Evolutionary conservation across 2,797 vertebrate species (phyloP).

Genomic region (Hapalemur alaotrensis): DNA sequence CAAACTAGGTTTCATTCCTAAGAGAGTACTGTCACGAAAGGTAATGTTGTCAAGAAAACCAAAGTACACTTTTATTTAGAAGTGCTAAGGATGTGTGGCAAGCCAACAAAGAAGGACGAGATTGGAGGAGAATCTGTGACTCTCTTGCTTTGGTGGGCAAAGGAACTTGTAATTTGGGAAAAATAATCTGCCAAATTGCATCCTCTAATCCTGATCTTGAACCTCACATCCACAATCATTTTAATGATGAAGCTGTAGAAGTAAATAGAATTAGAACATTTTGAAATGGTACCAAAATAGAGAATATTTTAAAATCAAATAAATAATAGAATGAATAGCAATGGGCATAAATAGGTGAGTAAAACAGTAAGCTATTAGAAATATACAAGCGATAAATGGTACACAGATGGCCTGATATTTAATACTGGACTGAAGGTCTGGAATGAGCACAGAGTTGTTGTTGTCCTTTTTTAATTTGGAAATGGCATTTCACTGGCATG

Average conservation of each 20-base stretch:
- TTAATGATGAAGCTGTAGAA: not conserved
- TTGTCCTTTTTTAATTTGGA: not conserved
- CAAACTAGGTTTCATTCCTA: not conserved
- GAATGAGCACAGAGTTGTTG: not conserved
- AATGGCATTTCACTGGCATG: not conserved
- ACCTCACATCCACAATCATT: not conserved
- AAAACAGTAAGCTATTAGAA: not conserved
- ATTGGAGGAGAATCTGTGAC: not conserved
- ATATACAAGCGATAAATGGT: not conserved
- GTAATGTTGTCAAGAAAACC: not conserved
- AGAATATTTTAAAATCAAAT: not conserved
- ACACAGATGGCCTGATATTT: not conserved
- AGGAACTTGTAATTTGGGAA: not conserved
- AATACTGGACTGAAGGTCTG: not conserved
- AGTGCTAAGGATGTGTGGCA: not conserved
- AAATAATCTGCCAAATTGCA: not conserved
- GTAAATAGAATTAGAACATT: not conserved
- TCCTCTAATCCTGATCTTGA: not conserved
- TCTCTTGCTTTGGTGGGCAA: not conserved
- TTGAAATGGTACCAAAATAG: slow-evolving; percentile 26
- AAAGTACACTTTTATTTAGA: not conserved
- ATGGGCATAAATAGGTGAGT: not conserved
- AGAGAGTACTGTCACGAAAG: not conserved
- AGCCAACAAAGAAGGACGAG: not conserved
- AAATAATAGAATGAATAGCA: not conserved